Evolutionary conservation across 2,797 vertebrate species (phyloP).

Genomic region (Clarias laeviceps): DNA sequence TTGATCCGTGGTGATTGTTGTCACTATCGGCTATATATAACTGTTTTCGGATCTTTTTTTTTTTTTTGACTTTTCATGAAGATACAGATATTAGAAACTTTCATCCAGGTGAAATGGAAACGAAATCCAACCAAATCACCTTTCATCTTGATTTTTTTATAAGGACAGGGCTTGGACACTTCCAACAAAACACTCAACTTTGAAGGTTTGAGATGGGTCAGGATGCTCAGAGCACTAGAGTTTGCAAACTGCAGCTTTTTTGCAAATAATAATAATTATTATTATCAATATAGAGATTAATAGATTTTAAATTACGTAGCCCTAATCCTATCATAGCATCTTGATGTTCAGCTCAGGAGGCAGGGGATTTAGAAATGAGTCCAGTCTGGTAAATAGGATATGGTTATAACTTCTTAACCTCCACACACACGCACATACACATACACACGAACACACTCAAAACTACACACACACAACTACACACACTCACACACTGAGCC

Average conservation of each 20-base stretch:
- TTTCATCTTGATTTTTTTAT: neutral
- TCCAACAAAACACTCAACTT: neutral
- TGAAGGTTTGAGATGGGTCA: neutral
- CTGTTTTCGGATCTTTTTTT: neutral
- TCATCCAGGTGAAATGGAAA: neutral
- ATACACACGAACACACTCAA: neutral
- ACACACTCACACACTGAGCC: neutral
- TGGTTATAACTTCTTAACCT: constrained; percentile 38
- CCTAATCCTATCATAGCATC: constrained; percentile 17
- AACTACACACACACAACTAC: constrained; percentile 1
- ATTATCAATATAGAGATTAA: neutral
- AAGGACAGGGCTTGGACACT: neutral
- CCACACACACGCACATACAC: neutral
- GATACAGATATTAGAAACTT: neutral
- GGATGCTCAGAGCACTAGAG: neutral
- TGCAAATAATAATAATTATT: too few species aligned
- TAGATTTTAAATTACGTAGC: neutral
- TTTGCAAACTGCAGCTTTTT: constrained; percentile 1
- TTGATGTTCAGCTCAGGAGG: constrained; percentile 4
- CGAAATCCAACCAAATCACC: neutral
- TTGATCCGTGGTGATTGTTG: too few species aligned
- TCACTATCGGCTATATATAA: neutral
- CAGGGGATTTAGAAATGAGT: constrained; percentile 19
- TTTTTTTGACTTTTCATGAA: neutral
- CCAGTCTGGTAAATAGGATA: constrained; percentile 24